These are phyloP conservation scores for Drosophila mauritiana DNA, from an alignment of 1,140 invertebrate species.

Conservation along the genomic window DNA sequence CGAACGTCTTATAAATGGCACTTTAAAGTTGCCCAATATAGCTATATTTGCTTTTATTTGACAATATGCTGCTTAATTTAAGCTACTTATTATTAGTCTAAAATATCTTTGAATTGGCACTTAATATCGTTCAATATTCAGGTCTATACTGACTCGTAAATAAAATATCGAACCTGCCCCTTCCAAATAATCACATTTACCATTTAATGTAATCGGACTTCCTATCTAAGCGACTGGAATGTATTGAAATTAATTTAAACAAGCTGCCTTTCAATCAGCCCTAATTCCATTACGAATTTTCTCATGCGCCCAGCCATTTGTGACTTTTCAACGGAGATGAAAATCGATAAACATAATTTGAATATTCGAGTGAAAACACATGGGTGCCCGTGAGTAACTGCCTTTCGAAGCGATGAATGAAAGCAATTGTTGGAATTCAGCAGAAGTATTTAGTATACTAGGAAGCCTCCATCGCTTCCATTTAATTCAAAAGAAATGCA, in stretches of 20 bases:
- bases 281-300: slow-evolving; percentile 17
- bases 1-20: no score
- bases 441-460: slow-evolving; percentile 37
- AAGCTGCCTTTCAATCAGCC: slow-evolving; percentile 5
- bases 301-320: slow-evolving; percentile 5
- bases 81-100: no score
- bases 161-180: neutral
- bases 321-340: slow-evolving; percentile 2
- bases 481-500: slow-evolving; percentile 48
- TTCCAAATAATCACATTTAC: neutral
- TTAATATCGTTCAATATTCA: no score
- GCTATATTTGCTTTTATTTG: no score
- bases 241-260: slow-evolving; percentile 2
- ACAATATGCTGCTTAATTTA: no score
- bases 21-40: no score
- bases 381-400: slow-evolving; percentile 16
- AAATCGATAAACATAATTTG: slow-evolving; percentile 39
- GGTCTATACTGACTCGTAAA: no score
- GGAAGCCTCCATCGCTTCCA: slow-evolving; percentile 23
- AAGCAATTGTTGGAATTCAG: slow-evolving; percentile 44
- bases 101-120: no score
- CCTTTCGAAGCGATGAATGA: slow-evolving; percentile 31
- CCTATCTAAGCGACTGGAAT: slow-evolving; percentile 1
- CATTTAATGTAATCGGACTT: neutral
- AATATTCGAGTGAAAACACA: slow-evolving; percentile 39